Percentiles rank a stretch among this genome's conserved stretches.
Evolutionary conservation across 2,888 invertebrate species (phyloP).

Genomic region (Melieria omissa): DNA sequence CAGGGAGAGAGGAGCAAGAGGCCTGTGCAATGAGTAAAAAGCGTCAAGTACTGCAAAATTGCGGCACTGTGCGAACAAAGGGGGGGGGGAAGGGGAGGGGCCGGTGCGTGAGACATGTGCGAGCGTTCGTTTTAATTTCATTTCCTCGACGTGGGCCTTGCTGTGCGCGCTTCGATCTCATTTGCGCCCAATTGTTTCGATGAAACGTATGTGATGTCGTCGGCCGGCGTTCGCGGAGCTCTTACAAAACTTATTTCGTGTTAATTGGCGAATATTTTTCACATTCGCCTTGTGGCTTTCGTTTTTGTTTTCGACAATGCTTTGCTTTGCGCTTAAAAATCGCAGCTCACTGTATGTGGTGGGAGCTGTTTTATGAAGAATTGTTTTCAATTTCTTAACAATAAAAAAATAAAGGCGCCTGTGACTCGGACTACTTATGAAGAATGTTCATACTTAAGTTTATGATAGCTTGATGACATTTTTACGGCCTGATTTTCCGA

Average conservation of each 20-base stretch:
- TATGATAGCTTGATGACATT: too few relatives aligned
- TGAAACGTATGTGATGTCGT: not conserved
- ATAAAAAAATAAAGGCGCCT: not conserved
- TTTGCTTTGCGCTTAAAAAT: not conserved
- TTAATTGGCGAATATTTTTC: constrained; percentile 34
- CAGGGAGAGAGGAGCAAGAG: not conserved
- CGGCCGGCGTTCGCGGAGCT: not conserved
- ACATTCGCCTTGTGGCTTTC: not conserved
- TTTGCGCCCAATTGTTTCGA: constrained; percentile 17
- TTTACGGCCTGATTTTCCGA: too few relatives aligned
- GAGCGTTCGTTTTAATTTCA: not conserved
- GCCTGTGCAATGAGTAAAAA: not conserved
- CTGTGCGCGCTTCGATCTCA: not conserved
- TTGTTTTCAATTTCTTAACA: not conserved
- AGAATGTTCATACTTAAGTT: too few relatives aligned
- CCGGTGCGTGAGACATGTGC: too few relatives aligned
- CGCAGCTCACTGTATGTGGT: not conserved
- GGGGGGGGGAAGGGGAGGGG: too few relatives aligned
- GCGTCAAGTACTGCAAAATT: not conserved
- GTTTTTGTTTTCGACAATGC: not conserved
- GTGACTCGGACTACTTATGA: too few relatives aligned
- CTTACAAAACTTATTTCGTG: constrained; percentile 17
- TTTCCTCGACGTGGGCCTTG: not conserved
- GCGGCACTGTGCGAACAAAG: too few relatives aligned
- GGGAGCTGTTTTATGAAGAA: not conserved